Conservation (phyloP, 2,113 vertebrate genomes). For the Recurvirostra avosetta region DNA sequence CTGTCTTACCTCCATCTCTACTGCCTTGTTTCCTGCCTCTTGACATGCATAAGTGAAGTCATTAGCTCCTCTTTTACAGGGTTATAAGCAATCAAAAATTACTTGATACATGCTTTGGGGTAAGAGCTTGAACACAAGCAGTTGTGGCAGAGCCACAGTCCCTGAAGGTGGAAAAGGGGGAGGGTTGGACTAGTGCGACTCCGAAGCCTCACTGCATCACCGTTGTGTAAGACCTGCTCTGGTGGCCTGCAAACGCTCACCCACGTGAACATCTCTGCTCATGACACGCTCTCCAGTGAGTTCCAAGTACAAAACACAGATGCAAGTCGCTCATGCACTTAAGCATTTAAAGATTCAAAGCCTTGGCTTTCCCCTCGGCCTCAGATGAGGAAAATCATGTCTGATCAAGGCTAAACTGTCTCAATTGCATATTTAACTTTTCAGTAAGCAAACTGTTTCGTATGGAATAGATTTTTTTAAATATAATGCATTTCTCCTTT, state of each 20-base stretch:
- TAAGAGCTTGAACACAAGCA: background rate
- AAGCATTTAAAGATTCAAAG: background rate
- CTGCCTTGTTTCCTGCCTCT: background rate
- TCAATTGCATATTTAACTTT: background rate
- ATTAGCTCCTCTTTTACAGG: background rate
- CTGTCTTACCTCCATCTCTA: background rate
- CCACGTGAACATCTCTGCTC: background rate
- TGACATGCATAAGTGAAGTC: background rate
- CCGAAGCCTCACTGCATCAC: fast-evolving
- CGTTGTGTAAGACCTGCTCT: fast-evolving
- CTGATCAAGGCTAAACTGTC: background rate
- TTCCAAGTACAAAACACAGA: fast-evolving
- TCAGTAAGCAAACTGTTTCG: background rate
- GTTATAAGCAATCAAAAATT: fast-evolving
- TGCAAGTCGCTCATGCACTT: background rate
- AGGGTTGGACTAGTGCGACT: background rate
- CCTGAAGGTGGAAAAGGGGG: background rate
- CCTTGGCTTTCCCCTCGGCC: background rate
- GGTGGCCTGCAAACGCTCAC: background rate
- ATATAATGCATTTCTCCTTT: background rate
- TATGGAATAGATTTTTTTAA: background rate
- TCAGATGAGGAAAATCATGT: background rate
- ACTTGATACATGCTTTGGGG: background rate
- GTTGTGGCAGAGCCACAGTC: background rate
- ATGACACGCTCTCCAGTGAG: background rate